Conservation (phyloP, 2,113 vertebrate genomes). For the Capra hircus region DNA sequence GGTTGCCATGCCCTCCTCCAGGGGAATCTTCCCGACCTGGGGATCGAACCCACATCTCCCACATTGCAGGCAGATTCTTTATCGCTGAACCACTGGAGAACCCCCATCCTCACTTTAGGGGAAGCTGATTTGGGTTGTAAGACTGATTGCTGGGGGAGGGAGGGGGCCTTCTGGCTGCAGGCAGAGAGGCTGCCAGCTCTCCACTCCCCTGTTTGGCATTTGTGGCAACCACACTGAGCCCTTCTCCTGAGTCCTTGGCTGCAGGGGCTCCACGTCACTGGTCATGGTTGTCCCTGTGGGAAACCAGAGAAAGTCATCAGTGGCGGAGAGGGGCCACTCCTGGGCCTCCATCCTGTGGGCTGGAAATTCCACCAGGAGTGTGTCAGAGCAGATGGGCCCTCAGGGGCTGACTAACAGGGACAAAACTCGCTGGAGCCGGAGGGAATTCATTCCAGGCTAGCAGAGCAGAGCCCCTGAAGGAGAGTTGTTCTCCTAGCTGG, state of each 20-base stretch:
- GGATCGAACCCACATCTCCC: fast-evolving
- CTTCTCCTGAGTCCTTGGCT: background rate
- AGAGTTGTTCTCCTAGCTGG: background rate
- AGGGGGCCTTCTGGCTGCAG: background rate
- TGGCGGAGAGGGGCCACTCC: fast-evolving
- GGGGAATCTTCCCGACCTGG: background rate
- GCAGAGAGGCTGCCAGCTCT: background rate
- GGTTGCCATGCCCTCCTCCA: background rate
- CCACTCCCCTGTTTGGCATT: too few relatives aligned
- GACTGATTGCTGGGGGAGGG: background rate
- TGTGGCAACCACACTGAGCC: background rate
- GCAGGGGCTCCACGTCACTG: fast-evolving
- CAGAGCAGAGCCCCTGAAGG: background rate
- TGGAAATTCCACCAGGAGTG: background rate
- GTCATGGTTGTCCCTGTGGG: background rate
- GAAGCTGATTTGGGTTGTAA: background rate
- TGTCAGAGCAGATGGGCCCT: too few relatives aligned
- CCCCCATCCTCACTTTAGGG: background rate
- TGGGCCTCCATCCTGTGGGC: background rate
- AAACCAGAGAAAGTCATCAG: background rate
- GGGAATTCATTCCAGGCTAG: background rate
- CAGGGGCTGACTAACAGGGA: background rate
- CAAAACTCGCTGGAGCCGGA: background rate
- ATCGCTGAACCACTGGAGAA: background rate
- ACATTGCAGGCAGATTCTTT: background rate